Percentiles rank a stretch among this genome's conserved stretches.
phyloP scores from a whole-genome alignment of 1,140 invertebrate species.

The Linepithema humile region DNA sequence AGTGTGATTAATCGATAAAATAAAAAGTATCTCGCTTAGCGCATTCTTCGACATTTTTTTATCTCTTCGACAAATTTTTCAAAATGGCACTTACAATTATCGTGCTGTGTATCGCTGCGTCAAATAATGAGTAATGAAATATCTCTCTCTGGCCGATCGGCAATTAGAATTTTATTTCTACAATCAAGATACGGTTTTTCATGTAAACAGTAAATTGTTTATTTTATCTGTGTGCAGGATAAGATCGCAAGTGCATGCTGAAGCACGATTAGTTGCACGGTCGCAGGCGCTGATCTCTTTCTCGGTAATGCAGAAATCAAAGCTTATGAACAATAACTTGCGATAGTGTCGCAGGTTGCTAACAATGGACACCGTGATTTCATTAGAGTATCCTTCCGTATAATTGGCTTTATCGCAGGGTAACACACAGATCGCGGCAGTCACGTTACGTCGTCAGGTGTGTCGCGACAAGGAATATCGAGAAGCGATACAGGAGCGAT shows the following conservation, averaged over 20 bases:
- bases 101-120: too few relatives aligned
- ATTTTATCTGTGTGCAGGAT: neutral
- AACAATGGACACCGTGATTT: neutral
- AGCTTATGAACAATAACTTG: too few relatives aligned
- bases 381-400: neutral
- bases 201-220: neutral
- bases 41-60: too few relatives aligned
- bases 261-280: neutral
- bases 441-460: too few relatives aligned
- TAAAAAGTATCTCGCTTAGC: too few relatives aligned
- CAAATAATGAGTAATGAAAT: too few relatives aligned
- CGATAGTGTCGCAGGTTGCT: neutral
- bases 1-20: too few relatives aligned
- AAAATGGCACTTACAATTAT: too few relatives aligned
- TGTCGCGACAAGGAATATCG: neutral
- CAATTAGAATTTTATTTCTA: neutral
- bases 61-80: too few relatives aligned
- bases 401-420: neutral
- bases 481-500: neutral
- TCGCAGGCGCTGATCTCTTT: constrained; percentile 6
- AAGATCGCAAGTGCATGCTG: neutral
- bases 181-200: neutral
- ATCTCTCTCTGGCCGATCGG: neutral
- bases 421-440: neutral
- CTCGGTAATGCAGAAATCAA: constrained; percentile 39